These are phyloP conservation scores for Ethmia dodecea DNA, from an alignment of 2,888 invertebrate species.

Conservation along the genomic window DNA sequence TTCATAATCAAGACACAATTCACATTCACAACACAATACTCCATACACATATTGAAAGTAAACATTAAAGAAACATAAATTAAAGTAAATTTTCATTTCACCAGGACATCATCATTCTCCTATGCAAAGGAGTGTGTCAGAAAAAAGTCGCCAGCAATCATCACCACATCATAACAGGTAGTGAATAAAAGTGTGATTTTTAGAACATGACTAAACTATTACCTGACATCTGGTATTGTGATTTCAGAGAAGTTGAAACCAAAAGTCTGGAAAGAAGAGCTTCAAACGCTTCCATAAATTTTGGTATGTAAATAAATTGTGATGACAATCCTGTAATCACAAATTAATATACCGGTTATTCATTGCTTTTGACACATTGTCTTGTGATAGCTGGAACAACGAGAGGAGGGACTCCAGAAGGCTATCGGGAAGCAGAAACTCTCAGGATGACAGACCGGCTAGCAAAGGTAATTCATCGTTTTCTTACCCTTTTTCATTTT, in stretches of 20 bases:
- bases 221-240: too few relatives aligned
- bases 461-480: slow-evolving; percentile 62
- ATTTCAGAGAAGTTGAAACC: slow-evolving; percentile 61
- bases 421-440: slow-evolving; percentile 66
- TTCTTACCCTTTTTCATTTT: too few relatives aligned
- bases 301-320: slow-evolving; percentile 34
- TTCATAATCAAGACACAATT: too few relatives aligned
- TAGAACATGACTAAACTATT: not conserved
- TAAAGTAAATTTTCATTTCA: too few relatives aligned
- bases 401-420: slow-evolving; percentile 62
- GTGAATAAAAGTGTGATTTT: not conserved
- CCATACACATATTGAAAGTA: too few relatives aligned
- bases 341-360: not conserved
- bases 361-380: slow-evolving; percentile 4
- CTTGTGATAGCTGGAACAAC: slow-evolving; percentile 48
- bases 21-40: too few relatives aligned
- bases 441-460: slow-evolving; percentile 57
- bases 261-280: slow-evolving; percentile 63
- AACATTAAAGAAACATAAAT: too few relatives aligned
- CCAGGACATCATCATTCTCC: slow-evolving; percentile 67
- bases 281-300: slow-evolving; percentile 67
- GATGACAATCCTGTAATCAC: not conserved
- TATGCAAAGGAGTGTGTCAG: slow-evolving; percentile 81
- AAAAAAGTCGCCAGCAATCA: slow-evolving; percentile 78
- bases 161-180: slow-evolving; percentile 68